Percentiles rank a stretch among this genome's conserved stretches.
Evolutionary conservation across 2,888 invertebrate genomes (phyloP).

Genomic region (Anoncus sp.): DNA sequence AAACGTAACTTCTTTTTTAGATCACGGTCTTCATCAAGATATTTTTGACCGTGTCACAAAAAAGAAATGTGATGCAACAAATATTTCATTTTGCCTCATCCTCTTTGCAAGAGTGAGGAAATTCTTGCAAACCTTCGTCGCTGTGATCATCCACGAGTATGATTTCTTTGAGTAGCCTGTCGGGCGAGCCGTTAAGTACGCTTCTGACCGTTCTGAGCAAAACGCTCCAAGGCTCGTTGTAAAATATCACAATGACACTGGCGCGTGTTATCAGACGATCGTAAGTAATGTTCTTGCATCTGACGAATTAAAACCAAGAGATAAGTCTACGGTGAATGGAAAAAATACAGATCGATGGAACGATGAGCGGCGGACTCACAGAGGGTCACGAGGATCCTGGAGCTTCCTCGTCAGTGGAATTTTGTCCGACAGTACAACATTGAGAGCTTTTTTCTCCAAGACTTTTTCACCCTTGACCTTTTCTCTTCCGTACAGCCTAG

Average conservation of each 20-base stretch:
- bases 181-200: conserved; percentile 91
- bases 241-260: conserved; percentile 94
- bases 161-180: conserved; percentile 92
- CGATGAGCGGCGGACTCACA: conserved; percentile 81
- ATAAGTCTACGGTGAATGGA: too few relatives aligned
- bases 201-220: conserved; percentile 94
- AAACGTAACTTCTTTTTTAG: too few relatives aligned
- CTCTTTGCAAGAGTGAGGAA: not conserved
- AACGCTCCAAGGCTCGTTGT: conserved; percentile 95
- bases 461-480: conserved; percentile 88
- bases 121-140: conserved; percentile 85
- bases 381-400: conserved; percentile 86
- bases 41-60: too few relatives aligned
- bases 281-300: conserved; percentile 86
- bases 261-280: conserved; percentile 87
- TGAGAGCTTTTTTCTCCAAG: conserved; percentile 93
- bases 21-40: too few relatives aligned
- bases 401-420: conserved; percentile 93
- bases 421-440: conserved; percentile 94
- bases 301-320: conserved; percentile 76
- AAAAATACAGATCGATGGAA: conserved; percentile 15
- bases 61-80: too few relatives aligned
- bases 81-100: too few relatives aligned
- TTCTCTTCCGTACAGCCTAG: conserved; percentile 87
- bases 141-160: conserved; percentile 98